Evolutionary conservation across 2,113 vertebrate species (phyloP).

Genomic region (Aptenodytes forsteri): DNA sequence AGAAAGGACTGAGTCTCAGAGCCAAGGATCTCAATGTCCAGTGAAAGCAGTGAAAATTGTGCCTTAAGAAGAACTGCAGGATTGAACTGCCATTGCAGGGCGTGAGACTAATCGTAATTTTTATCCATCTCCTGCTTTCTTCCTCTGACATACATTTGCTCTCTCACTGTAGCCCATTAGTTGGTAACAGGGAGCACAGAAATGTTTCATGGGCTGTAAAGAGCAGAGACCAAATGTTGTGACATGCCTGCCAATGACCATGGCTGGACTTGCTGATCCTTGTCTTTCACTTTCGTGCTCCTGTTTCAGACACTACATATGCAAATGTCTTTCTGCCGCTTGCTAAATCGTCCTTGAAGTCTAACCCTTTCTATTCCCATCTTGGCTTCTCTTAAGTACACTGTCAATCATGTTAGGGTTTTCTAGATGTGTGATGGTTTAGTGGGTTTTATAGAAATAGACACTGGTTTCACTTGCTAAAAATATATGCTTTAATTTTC

Average conservation of each 20-base stretch:
- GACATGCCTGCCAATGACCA: background rate
- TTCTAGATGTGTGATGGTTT: background rate
- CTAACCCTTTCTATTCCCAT: background rate
- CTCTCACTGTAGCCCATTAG: background rate
- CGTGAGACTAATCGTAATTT: background rate
- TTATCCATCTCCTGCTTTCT: background rate
- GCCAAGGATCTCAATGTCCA: background rate
- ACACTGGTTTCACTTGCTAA: background rate
- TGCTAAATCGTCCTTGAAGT: background rate
- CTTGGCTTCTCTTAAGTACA: background rate
- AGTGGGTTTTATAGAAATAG: background rate
- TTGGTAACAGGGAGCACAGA: background rate
- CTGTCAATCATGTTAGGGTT: background rate
- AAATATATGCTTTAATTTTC: background rate
- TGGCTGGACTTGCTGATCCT: background rate
- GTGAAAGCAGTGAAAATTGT: background rate
- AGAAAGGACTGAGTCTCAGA: background rate
- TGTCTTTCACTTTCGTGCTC: background rate
- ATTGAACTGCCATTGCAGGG: background rate
- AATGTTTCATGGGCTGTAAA: background rate
- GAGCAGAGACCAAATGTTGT: background rate
- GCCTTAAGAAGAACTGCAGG: background rate
- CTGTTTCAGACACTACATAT: background rate
- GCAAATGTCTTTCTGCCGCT: conserved; percentile 7
- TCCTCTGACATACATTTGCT: background rate